Evolutionary conservation across 1,140 invertebrate species (phyloP).

Genomic region (Formica selysi): DNA sequence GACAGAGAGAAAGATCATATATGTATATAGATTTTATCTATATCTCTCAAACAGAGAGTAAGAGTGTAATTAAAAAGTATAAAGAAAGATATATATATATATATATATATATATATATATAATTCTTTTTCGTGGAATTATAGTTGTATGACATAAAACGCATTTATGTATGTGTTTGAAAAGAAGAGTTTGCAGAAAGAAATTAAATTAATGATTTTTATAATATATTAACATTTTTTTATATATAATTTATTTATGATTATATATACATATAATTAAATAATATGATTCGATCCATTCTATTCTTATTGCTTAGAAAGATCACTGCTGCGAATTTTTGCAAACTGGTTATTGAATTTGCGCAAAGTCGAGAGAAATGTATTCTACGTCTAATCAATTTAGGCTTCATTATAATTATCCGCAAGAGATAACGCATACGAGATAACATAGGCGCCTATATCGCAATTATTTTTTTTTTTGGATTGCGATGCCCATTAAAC

Average conservation of each 20-base stretch:
- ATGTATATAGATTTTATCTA: background rate
- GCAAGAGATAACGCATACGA: background rate
- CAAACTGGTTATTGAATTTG: constrained; percentile 50
- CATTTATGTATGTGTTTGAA: too few relatives aligned
- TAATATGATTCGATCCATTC: constrained; percentile 1
- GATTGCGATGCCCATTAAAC: background rate
- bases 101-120: too few relatives aligned
- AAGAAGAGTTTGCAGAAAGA: too few relatives aligned
- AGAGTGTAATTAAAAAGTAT: background rate
- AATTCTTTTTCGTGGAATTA: background rate
- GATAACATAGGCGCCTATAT: constrained; percentile 29
- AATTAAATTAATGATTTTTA: too few relatives aligned
- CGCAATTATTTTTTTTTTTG: background rate
- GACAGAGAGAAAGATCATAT: constrained; percentile 38
- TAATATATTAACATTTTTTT: too few relatives aligned
- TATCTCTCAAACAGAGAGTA: background rate
- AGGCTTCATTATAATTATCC: constrained; percentile 15
- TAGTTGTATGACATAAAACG: too few relatives aligned
- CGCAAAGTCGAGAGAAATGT: constrained; percentile 39
- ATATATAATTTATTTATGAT: too few relatives aligned
- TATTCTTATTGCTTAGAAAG: background rate
- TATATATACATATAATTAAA: background rate
- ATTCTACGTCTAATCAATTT: constrained; percentile 21
- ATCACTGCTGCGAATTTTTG: constrained; percentile 11
- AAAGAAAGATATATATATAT: too few relatives aligned